Conservation (phyloP, 2,797 vertebrate genomes). For the Threskiornis aethiopicus region DNA sequence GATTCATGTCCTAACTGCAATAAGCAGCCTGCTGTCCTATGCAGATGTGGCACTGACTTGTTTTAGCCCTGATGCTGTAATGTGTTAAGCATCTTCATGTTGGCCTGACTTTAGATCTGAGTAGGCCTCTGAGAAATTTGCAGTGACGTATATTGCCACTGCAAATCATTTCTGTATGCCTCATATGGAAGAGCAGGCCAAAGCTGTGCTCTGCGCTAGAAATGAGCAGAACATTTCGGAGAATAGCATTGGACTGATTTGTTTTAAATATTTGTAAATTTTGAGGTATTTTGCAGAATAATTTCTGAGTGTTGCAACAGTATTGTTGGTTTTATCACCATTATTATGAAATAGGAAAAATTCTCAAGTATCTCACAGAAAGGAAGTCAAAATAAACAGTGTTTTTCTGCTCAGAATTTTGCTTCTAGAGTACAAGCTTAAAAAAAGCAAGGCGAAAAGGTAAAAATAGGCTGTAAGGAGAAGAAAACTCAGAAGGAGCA, state of each 20-base stretch:
- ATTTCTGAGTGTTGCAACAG: background rate
- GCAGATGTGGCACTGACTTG: background rate
- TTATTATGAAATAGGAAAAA: background rate
- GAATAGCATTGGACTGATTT: background rate
- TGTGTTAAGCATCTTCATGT: background rate
- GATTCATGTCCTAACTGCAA: background rate
- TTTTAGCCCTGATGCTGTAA: background rate
- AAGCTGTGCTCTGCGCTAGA: background rate
- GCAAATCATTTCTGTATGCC: background rate
- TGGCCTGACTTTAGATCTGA: background rate
- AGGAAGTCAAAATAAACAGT: background rate
- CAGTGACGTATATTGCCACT: conserved; percentile 12
- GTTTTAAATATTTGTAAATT: background rate
- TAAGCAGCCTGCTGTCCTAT: background rate
- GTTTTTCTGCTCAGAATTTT: background rate
- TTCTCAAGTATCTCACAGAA: background rate
- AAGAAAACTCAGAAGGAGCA: background rate
- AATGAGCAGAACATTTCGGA: background rate
- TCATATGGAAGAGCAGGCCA: background rate
- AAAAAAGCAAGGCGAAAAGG: background rate
- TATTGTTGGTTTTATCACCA: background rate
- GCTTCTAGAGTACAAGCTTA: background rate
- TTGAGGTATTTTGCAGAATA: background rate
- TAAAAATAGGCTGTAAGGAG: background rate
- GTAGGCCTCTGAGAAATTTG: background rate